phyloP scores from a whole-genome alignment of 2,797 vertebrate genomes.

The Epinephelus awoara region DNA sequence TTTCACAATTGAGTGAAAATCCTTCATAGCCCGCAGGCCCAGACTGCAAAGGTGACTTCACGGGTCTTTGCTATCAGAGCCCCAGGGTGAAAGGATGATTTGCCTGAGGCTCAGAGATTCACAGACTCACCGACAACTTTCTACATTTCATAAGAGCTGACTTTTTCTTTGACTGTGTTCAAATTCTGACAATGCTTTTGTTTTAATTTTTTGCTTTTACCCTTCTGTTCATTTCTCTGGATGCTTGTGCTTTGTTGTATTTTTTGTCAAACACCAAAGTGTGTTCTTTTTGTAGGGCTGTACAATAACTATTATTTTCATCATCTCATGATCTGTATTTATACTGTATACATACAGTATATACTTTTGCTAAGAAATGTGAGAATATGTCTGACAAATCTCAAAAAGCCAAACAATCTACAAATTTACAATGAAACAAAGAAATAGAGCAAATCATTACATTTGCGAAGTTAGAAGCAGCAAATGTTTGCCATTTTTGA shows the following conservation, averaged over 20 bases:
- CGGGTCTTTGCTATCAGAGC: slow-evolving; percentile 47
- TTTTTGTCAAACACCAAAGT: not conserved
- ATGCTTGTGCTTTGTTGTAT: not conserved
- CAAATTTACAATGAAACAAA: not conserved
- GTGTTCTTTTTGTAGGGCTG: no score
- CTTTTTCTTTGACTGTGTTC: slow-evolving; percentile 26
- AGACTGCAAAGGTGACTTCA: slow-evolving; percentile 52
- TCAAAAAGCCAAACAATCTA: not conserved
- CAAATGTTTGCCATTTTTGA: not conserved
- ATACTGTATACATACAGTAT: no score
- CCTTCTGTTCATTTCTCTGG: not conserved
- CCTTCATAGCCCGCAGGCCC: slow-evolving; percentile 24
- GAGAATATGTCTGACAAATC: not conserved
- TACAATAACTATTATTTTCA: no score
- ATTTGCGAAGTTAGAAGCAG: not conserved
- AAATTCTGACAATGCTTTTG: not conserved
- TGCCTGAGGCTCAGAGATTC: slow-evolving; percentile 47
- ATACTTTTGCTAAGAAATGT: not conserved
- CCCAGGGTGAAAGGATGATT: slow-evolving; percentile 42
- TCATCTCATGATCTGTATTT: no score
- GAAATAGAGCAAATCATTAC: not conserved
- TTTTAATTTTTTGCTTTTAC: not conserved
- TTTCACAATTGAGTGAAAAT: slow-evolving; percentile 14
- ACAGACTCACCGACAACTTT: slow-evolving; percentile 36
- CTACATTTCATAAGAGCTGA: slow-evolving; percentile 25